phyloP scores from a whole-genome alignment of 37 sponge, comb jelly and placozoan genomes.

The Beroe ovata region DNA sequence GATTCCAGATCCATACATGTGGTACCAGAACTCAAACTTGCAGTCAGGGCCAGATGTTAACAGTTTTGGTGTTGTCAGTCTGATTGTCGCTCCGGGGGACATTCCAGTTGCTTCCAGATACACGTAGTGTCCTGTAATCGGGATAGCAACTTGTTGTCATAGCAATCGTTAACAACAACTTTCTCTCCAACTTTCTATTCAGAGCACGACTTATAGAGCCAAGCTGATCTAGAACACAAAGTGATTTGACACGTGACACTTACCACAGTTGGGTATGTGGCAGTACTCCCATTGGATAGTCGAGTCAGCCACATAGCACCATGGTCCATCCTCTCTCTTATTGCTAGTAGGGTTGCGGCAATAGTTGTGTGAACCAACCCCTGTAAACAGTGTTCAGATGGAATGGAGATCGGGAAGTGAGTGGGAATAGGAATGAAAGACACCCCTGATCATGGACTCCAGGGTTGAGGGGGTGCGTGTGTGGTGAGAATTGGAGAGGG shows the following conservation, averaged over 20 bases:
- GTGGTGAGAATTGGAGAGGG: too few relatives aligned
- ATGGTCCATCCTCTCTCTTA: constrained; percentile 40
- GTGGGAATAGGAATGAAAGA: too few relatives aligned
- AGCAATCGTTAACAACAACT: too few relatives aligned
- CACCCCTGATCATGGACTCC: too few relatives aligned
- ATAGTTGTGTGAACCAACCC: constrained; percentile 43
- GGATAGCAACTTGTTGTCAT: too few relatives aligned
- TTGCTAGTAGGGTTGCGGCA: constrained; percentile 31
- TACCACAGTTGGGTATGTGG: constrained; percentile 43
- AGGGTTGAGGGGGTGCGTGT: too few relatives aligned
- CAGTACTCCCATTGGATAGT: constrained; percentile 68
- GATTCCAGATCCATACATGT: constrained; percentile 68
- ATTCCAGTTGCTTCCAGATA: constrained; percentile 60
- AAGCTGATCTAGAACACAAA: too few relatives aligned
- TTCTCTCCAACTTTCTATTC: too few relatives aligned
- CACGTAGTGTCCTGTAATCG: constrained; percentile 49
- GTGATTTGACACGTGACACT: too few relatives aligned
- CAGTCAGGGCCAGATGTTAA: constrained; percentile 50
- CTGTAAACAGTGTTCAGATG: too few relatives aligned
- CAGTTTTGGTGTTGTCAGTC: constrained; percentile 9
- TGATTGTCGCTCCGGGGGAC: background rate
- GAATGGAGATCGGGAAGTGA: too few relatives aligned
- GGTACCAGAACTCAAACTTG: constrained; percentile 69
- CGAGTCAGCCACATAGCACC: constrained; percentile 66
- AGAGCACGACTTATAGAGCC: too few relatives aligned